These are phyloP conservation scores for Scaptomyza parva DNA, from an alignment of 2,888 invertebrate genomes.

Conservation along the genomic window DNA sequence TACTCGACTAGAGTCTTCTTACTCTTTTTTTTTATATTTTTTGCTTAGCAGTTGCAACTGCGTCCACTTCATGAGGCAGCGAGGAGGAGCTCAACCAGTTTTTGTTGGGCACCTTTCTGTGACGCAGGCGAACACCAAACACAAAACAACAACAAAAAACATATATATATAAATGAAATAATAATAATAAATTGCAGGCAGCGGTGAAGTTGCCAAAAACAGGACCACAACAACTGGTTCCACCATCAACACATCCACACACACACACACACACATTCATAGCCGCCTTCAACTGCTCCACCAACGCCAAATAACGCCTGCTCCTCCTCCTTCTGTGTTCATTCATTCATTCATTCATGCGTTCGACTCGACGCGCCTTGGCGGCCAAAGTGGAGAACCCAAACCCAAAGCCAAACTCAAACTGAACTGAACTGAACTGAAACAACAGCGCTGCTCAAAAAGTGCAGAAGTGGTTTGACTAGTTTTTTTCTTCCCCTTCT, in stretches of 20 bases:
- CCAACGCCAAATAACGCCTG: conserved; percentile 32
- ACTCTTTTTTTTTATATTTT: conserved; percentile 24
- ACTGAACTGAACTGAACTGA: conserved; percentile 7
- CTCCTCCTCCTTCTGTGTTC: conserved; percentile 45
- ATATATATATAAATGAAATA: conserved; percentile 17
- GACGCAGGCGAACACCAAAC: conserved; percentile 63
- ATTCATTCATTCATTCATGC: conserved; percentile 67
- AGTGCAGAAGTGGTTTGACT: conserved; percentile 78
- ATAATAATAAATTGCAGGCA: conserved; percentile 70
- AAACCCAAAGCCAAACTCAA: background rate
- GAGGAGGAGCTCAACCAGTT: conserved; percentile 47
- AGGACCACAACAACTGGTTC: conserved; percentile 66
- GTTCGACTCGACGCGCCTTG: conserved; percentile 40
- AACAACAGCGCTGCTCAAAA: conserved; percentile 69
- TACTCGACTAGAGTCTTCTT: no score
- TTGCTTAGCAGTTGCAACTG: conserved; percentile 50
- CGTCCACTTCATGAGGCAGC: conserved; percentile 36
- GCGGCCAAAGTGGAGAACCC: conserved; percentile 34
- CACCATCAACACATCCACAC: conserved; percentile 25
- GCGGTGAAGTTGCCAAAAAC: conserved; percentile 77
- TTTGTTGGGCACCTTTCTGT: conserved; percentile 60
- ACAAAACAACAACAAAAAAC: background rate
- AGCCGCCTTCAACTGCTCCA: conserved; percentile 34
- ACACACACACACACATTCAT: conserved; percentile 16
- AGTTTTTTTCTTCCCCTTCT: conserved; percentile 49